Evolutionary conservation across 2,113 vertebrate species (phyloP).

Genomic region (Cettia cetti): DNA sequence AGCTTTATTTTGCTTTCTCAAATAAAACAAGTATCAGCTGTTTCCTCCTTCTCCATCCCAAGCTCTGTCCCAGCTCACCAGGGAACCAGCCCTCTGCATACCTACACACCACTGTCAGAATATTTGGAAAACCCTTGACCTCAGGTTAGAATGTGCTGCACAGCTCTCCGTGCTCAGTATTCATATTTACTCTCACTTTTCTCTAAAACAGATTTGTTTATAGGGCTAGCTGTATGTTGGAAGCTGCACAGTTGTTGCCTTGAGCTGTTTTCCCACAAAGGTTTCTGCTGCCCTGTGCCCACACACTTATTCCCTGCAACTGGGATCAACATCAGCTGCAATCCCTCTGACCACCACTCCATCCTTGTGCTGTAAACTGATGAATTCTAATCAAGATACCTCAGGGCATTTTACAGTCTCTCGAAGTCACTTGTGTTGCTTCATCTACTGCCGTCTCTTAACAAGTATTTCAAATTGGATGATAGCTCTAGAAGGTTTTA

Average conservation of each 20-base stretch:
- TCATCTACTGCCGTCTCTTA: constrained; percentile 38
- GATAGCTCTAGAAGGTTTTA: constrained; percentile 25
- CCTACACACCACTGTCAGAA: not conserved
- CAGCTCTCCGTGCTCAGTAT: not conserved
- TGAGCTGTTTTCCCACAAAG: not conserved
- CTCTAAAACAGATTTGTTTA: not conserved
- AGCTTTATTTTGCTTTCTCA: not conserved
- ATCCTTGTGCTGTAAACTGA: not conserved
- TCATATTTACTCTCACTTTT: not conserved
- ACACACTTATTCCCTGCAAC: not conserved
- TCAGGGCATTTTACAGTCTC: constrained; percentile 11
- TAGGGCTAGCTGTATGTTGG: not conserved
- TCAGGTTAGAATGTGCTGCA: not conserved
- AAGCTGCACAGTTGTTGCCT: not conserved
- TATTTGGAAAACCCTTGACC: constrained; percentile 46
- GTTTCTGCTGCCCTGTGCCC: not conserved
- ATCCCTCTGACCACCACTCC: not conserved
- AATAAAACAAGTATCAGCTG: not conserved
- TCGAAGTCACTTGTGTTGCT: constrained; percentile 37
- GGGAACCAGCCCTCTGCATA: not conserved
- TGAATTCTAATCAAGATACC: constrained; percentile 36
- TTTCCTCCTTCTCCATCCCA: not conserved
- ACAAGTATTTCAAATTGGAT: constrained; percentile 58
- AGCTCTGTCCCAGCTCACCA: not conserved
- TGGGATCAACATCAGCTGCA: not conserved